A percentile compares a stretch with the other conserved stretches of the same genome.
Evolutionary conservation across 2,113 vertebrate genomes (phyloP).

Genomic region (Cyrtonyx montezumae): DNA sequence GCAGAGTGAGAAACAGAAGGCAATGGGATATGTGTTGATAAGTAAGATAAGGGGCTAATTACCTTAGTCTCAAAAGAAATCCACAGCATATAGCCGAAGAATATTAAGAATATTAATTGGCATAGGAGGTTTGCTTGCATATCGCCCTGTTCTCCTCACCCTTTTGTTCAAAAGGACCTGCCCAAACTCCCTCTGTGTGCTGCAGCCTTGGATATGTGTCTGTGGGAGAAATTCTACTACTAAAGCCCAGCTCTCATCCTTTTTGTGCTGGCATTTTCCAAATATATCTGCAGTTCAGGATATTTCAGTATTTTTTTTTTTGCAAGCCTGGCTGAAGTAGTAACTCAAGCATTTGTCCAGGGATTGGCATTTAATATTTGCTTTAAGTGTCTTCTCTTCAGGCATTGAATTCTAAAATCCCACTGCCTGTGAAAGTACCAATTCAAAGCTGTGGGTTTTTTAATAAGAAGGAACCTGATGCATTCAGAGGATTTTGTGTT

Average conservation of each 20-base stretch:
- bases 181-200: not conserved
- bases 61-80: not conserved
- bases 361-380: not conserved
- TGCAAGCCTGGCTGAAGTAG: not conserved
- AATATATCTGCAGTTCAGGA: not conserved
- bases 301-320: slow-evolving; percentile 16
- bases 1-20: not conserved
- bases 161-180: not conserved
- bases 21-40: not conserved
- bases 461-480: not conserved
- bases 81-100: not conserved
- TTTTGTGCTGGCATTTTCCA: not conserved
- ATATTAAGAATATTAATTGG: slow-evolving; percentile 3
- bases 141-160: not conserved
- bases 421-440: not conserved
- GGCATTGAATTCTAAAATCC: not conserved
- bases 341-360: not conserved
- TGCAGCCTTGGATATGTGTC: not conserved
- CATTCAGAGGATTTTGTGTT: not conserved
- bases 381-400: slow-evolving; percentile 5
- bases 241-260: not conserved
- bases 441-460: slow-evolving; percentile 10
- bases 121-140: accelerated
- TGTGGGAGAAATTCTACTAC: not conserved
- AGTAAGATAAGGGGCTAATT: not conserved